phyloP scores from a whole-genome alignment of 2,113 vertebrate genomes.

The Mustelus asterias region DNA sequence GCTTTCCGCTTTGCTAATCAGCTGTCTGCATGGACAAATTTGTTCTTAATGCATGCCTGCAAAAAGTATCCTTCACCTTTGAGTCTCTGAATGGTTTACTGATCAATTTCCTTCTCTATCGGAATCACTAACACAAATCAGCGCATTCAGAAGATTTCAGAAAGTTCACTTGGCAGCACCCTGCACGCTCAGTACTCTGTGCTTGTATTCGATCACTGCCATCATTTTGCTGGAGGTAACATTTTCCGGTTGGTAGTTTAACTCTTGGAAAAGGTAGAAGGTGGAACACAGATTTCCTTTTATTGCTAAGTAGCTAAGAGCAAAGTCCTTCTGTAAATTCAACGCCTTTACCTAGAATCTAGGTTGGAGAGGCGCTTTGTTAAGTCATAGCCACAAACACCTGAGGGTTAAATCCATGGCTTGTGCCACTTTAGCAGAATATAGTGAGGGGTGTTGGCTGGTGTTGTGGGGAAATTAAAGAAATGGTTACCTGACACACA shows the following conservation, averaged over 20 bases:
- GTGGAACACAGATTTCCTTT: neutral
- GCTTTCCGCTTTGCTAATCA: neutral
- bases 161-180: constrained; percentile 30
- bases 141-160: constrained; percentile 12
- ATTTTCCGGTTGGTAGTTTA: neutral
- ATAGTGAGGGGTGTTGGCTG: neutral
- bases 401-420: neutral
- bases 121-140: neutral
- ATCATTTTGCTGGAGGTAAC: neutral
- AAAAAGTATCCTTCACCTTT: neutral
- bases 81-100: neutral
- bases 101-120: constrained; percentile 6
- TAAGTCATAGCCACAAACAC: neutral
- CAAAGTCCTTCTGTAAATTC: neutral
- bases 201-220: neutral
- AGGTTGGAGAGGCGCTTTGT: neutral
- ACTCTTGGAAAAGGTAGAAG: too few relatives aligned
- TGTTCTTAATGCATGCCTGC: neutral
- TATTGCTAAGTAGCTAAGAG: neutral
- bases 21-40: neutral
- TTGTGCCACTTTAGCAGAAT: neutral
- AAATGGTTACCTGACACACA: too few relatives aligned
- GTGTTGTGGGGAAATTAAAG: too few relatives aligned
- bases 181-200: neutral
- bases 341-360: neutral